Evolutionary conservation across 1,140 invertebrate species (phyloP).

Genomic region (Scylla paramamosain): DNA sequence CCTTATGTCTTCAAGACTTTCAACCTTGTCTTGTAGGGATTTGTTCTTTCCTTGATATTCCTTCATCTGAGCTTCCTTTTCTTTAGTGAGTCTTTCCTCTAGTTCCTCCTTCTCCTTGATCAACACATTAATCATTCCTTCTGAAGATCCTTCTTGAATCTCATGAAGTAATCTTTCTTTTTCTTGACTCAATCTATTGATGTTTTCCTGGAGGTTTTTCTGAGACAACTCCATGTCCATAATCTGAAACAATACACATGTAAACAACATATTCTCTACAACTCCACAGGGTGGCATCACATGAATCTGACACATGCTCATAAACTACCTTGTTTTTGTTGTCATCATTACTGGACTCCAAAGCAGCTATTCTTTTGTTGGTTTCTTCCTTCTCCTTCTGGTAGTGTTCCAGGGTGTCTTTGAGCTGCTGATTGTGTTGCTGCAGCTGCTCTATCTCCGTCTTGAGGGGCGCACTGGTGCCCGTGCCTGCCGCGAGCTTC

Average conservation of each 20-base stretch:
- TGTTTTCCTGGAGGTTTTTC: constrained; percentile 63
- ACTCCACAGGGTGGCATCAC: background rate
- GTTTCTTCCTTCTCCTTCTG: constrained; percentile 65
- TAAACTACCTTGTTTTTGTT: constrained; percentile 71
- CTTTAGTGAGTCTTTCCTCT: background rate
- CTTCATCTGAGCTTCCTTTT: constrained; percentile 53
- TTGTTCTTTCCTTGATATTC: background rate
- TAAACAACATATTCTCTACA: background rate
- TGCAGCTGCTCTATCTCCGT: constrained; percentile 37
- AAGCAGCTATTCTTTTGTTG: constrained; percentile 61
- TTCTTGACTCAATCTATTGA: constrained; percentile 53
- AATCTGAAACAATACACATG: constrained; percentile 54
- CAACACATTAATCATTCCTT: constrained; percentile 29
- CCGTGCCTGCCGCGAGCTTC: constrained; percentile 38
- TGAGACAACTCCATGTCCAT: constrained; percentile 71
- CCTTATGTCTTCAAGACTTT: constrained; percentile 58
- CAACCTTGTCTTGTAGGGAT: constrained; percentile 45
- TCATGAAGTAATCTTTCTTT: constrained; percentile 46
- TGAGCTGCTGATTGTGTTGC: constrained; percentile 46
- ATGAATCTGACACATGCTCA: background rate
- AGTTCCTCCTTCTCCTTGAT: constrained; percentile 59
- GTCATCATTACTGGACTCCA: constrained; percentile 71
- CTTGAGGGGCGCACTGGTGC: constrained; percentile 48
- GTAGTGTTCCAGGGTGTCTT: background rate
- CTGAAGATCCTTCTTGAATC: constrained; percentile 55